phyloP scores from a whole-genome alignment of 2,113 vertebrate species.

The Jacana jacana region DNA sequence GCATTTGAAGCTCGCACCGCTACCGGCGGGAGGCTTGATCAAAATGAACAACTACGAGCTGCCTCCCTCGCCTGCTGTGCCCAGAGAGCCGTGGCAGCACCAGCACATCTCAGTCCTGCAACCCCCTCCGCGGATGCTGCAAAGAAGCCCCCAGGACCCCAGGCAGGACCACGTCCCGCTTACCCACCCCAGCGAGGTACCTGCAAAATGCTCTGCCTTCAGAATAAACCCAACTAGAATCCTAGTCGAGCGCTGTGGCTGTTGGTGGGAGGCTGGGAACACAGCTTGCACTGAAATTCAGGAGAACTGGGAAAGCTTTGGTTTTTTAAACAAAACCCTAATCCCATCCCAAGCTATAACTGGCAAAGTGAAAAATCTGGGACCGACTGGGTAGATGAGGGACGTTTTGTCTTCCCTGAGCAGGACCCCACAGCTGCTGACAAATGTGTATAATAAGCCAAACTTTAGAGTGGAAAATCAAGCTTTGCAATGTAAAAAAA shows the following conservation, averaged over 20 bases:
- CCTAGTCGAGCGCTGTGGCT: fast-evolving
- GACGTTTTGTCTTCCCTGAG: neutral
- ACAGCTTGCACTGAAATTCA: neutral
- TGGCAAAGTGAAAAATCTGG: neutral
- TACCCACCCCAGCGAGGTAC: neutral
- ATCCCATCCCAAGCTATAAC: neutral
- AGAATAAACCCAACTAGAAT: neutral
- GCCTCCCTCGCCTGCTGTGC: neutral
- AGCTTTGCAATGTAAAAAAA: neutral
- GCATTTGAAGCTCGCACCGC: neutral
- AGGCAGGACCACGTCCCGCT: neutral
- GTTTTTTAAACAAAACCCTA: neutral
- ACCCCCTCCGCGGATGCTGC: no score
- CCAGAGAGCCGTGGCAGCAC: fast-evolving
- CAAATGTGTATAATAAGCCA: neutral
- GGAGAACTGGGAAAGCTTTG: neutral
- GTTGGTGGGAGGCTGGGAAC: neutral
- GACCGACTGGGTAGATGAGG: neutral
- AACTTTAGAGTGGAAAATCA: neutral
- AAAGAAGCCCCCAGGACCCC: neutral
- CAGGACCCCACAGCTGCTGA: neutral
- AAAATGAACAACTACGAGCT: neutral
- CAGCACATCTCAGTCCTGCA: fast-evolving
- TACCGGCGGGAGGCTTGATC: neutral
- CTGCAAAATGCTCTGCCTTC: no score